Conservation (phyloP, 2,797 vertebrate genomes). For the Epinephelus coioides region DNA sequence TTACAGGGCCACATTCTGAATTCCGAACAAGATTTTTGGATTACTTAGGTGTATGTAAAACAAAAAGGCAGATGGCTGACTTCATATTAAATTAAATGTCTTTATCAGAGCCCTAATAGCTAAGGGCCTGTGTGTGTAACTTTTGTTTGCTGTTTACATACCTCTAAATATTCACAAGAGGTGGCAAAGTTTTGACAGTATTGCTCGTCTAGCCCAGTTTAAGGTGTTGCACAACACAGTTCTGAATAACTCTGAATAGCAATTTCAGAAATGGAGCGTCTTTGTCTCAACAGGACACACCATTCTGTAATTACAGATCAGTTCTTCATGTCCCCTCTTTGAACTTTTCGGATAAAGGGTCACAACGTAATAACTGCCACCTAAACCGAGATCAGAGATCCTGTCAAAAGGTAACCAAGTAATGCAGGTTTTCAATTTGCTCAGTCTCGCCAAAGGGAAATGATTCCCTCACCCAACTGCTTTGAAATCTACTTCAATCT, state of each 20-base stretch:
- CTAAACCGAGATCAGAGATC: constrained; percentile 56
- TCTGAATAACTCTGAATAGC: constrained; percentile 3
- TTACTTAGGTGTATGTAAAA: not conserved
- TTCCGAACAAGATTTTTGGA: not conserved
- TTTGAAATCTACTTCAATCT: constrained; percentile 79
- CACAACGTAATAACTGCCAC: constrained; percentile 35
- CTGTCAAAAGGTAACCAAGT: constrained; percentile 57
- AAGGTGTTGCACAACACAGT: not conserved
- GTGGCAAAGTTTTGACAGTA: too few relatives aligned
- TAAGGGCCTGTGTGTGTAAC: not conserved
- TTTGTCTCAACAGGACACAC: constrained; percentile 4
- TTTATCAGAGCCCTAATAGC: not conserved
- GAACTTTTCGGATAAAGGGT: constrained; percentile 47
- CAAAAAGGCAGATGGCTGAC: not conserved
- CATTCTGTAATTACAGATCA: constrained; percentile 23
- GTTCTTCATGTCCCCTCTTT: constrained; percentile 42
- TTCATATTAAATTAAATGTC: not conserved
- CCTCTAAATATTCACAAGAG: not conserved
- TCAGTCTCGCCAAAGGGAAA: constrained; percentile 54
- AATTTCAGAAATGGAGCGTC: not conserved
- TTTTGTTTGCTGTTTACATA: not conserved
- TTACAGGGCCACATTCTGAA: too few relatives aligned
- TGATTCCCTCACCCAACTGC: constrained; percentile 47
- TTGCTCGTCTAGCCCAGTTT: not conserved
- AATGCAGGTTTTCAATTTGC: constrained; percentile 63